These are phyloP conservation scores for Muscicapa comitata DNA, from an alignment of 2,797 vertebrate species.

Conservation along the genomic window DNA sequence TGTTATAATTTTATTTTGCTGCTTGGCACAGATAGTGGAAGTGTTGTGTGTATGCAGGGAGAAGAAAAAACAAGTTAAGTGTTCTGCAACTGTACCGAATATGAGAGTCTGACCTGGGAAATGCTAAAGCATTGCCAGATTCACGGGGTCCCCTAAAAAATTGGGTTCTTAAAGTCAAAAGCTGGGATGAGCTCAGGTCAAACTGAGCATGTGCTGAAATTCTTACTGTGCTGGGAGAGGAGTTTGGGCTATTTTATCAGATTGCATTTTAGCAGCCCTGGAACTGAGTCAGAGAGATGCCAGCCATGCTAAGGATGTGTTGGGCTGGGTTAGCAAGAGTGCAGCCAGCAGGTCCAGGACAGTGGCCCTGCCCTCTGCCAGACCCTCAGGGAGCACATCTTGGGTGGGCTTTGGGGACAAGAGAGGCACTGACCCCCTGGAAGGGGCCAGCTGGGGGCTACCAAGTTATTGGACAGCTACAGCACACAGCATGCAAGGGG, in stretches of 20 bases:
- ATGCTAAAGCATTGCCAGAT: neutral
- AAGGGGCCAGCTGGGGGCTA: no score
- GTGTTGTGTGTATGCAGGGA: fast-evolving
- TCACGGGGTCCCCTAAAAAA: neutral
- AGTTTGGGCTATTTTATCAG: fast-evolving
- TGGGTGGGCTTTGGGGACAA: no score
- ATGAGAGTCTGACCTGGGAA: no score
- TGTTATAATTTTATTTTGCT: neutral
- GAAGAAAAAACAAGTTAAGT: neutral
- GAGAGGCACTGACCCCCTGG: neutral
- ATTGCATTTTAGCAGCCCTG: neutral
- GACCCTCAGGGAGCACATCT: fast-evolving
- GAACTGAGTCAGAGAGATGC: fast-evolving
- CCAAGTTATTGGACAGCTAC: fast-evolving
- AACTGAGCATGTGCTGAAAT: neutral
- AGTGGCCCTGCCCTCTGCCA: neutral
- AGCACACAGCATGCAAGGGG: fast-evolving
- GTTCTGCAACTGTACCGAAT: neutral
- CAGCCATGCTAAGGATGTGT: fast-evolving
- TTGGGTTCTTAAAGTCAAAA: neutral
- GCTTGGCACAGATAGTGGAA: neutral
- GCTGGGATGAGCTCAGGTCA: fast-evolving
- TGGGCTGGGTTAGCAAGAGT: neutral
- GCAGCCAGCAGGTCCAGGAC: neutral
- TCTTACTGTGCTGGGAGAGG: neutral